phyloP scores from a whole-genome alignment of 2,113 vertebrate genomes.

The Hippocampus zosterae region DNA sequence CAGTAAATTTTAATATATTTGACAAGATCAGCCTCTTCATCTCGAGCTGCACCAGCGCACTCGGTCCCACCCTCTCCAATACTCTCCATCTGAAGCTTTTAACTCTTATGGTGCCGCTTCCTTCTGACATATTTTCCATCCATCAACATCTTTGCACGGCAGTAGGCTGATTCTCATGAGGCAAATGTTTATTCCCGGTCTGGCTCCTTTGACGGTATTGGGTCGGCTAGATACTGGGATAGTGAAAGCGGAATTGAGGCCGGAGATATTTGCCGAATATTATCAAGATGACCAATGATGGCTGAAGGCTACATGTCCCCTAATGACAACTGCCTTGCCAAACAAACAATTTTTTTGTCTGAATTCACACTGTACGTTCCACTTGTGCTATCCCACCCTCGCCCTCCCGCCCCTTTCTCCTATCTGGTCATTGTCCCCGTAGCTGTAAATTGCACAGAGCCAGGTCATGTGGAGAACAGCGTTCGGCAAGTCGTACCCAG shows the following conservation, averaged over 20 bases:
- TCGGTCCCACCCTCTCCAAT: constrained; percentile 25
- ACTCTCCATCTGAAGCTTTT: constrained; percentile 49
- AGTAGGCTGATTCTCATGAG: constrained; percentile 53
- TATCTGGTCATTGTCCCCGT: constrained; percentile 1
- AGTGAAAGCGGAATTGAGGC: constrained; percentile 16
- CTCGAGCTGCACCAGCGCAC: constrained; percentile 1
- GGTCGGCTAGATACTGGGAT: constrained; percentile 6
- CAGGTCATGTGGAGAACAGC: constrained; percentile 89
- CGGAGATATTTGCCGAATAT: background rate
- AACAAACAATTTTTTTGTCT: background rate
- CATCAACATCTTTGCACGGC: constrained; percentile 50
- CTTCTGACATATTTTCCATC: constrained; percentile 44
- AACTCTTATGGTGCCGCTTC: constrained; percentile 56
- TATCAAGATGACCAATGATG: background rate
- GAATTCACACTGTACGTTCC: background rate
- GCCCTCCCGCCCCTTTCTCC: background rate
- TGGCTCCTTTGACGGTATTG: constrained; percentile 41
- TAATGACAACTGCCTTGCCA: background rate
- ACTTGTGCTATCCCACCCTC: background rate
- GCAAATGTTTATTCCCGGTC: constrained; percentile 57
- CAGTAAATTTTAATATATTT: constrained; percentile 46
- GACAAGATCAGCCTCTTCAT: constrained; percentile 25
- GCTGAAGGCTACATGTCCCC: background rate
- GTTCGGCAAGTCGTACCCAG: constrained; percentile 82
- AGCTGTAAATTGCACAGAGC: constrained; percentile 98